phyloP scores from a whole-genome alignment of 2,888 invertebrate genomes.

The Cyaniris semiargus region DNA sequence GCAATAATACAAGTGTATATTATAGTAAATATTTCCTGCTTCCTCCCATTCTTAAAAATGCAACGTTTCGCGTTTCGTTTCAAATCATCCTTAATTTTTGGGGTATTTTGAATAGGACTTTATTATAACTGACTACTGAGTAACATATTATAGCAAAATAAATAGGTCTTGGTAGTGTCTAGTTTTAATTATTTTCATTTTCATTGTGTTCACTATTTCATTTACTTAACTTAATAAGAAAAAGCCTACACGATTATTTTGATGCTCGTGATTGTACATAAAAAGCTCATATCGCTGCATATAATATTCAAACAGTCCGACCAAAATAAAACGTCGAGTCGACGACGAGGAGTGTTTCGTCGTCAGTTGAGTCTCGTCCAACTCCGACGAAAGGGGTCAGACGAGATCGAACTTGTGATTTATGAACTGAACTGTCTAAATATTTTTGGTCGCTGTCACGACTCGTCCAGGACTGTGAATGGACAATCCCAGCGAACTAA shows the following conservation, averaged over 20 bases:
- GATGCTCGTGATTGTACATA: background rate
- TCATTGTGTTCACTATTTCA: too few species aligned
- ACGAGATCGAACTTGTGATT: constrained; percentile 25
- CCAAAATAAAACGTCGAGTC: constrained; percentile 9
- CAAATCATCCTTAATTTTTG: too few species aligned
- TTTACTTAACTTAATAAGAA: background rate
- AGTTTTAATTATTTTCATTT: too few species aligned
- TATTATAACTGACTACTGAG: too few species aligned
- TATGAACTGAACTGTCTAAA: constrained; percentile 16
- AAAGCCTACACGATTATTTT: background rate
- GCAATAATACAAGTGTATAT: too few species aligned
- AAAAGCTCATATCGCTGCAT: background rate
- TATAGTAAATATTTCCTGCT: too few species aligned
- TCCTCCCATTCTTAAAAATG: too few species aligned
- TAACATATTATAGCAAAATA: too few species aligned
- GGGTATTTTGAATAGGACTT: too few species aligned
- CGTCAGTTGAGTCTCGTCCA: constrained; percentile 51
- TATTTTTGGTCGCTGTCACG: constrained; percentile 8
- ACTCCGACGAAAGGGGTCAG: constrained; percentile 47
- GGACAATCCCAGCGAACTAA: background rate
- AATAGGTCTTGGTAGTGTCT: too few species aligned
- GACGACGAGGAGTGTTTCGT: background rate
- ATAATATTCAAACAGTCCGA: constrained; percentile 19
- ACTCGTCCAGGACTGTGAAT: background rate
- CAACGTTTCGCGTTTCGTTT: too few species aligned